Percentiles rank a stretch among this genome's conserved stretches.
Evolutionary conservation across 1,140 invertebrate species (phyloP).

Genomic region (Drosophila takahashii): DNA sequence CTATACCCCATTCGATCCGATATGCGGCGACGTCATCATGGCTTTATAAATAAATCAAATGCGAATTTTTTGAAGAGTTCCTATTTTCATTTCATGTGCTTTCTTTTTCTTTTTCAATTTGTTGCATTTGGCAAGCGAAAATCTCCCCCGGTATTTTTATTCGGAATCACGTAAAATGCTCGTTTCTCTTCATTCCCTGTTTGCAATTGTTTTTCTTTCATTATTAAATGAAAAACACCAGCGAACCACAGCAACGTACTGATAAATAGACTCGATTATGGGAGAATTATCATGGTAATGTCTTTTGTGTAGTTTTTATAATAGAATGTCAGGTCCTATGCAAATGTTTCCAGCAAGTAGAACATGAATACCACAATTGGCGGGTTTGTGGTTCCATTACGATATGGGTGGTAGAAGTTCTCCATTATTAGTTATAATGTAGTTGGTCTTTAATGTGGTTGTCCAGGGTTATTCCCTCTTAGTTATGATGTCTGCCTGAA

Average conservation of each 20-base stretch:
- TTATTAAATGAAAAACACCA: slow-evolving; percentile 42
- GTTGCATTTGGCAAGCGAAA: slow-evolving; percentile 21
- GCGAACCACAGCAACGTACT: slow-evolving; percentile 7
- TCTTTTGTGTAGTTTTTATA: slow-evolving; percentile 12
- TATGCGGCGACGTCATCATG: slow-evolving; percentile 45
- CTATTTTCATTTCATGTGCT: slow-evolving; percentile 12
- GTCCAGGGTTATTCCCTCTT: neutral
- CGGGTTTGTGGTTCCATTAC: slow-evolving; percentile 22
- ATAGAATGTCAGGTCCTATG: slow-evolving; percentile 7
- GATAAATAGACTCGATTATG: slow-evolving; percentile 58
- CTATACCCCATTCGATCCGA: slow-evolving; percentile 14
- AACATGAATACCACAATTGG: slow-evolving; percentile 24
- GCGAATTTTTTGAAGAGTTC: slow-evolving; percentile 19
- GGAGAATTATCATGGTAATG: slow-evolving; percentile 48
- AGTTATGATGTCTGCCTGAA: slow-evolving; percentile 9
- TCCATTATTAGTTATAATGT: neutral
- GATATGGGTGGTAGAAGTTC: slow-evolving; percentile 17
- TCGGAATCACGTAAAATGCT: slow-evolving; percentile 56
- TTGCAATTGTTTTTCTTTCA: slow-evolving; percentile 56
- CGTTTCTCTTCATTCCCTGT: slow-evolving; percentile 60
- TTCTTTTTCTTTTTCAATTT: slow-evolving; percentile 5
- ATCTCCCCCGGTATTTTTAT: slow-evolving; percentile 11
- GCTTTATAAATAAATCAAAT: slow-evolving; percentile 59
- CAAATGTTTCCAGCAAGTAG: slow-evolving; percentile 30
- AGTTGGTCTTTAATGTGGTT: slow-evolving; percentile 10